Base-by-base conservation (phyloP, 2,113 vertebrate species). In the Pampusana beccarii region DNA sequence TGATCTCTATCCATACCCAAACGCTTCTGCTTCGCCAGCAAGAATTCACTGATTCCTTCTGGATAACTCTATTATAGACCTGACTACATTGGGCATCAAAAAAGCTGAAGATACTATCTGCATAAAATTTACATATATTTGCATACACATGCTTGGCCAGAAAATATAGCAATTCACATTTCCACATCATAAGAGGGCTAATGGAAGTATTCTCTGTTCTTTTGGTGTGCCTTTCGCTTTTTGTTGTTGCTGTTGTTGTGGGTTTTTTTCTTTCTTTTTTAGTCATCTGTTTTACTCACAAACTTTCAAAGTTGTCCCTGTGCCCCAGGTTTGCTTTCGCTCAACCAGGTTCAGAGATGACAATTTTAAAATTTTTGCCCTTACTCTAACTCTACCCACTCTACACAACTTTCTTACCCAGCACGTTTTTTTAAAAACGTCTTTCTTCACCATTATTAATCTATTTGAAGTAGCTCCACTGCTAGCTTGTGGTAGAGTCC, bases 51-150 rank as follows among this genome's bases (percentile, higher is more conserved):
- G 96, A 97, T 96, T 96, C 84, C 78, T 96, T 97, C 92, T 92
- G 84, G 95, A 96, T 97, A 97, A 94, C 94, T 84, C 1, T 86
- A 94, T 94, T 93, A 93, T 53, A 94, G 92, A 96, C 94, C 80
- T 94, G 94, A 94, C 91, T 92, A 92, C 88, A 91, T 0, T 86
- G 93, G 95, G 95, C 95, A 96, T 97, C 95, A 95, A 95, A 97
- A 97, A 96, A 91, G 81, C 82, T 96, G 81, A 86, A 96, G 97
- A 97, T 97, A 96, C 46, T 80, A 97, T 96, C 96, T 96, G 94
- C 95, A 97, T 97, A n/a, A 81, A 6, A 96, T 97, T 97, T 97
- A 77, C 96, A 97, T 95, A 88, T 8, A 95, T 97, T 96, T 96
- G 86, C 95, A 97, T 97, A 86, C 14, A 96, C 80, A 70, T 93